Evolutionary conservation across 2,113 vertebrate species (phyloP).

Genomic region (Datnioides undecimradiatus): DNA sequence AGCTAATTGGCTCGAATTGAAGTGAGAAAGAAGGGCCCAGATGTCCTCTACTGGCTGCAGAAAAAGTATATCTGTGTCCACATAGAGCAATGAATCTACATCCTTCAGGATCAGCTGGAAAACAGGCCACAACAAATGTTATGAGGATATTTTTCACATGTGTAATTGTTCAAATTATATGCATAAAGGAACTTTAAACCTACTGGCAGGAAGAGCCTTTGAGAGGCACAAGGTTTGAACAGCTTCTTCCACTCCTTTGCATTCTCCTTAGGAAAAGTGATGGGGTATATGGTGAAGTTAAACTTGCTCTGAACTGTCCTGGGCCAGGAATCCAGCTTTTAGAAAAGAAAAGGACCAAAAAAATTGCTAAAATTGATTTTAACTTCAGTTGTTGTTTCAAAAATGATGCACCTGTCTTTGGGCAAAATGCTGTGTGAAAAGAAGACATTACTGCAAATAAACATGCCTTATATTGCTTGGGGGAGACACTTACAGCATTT

Average conservation of each 20-base stretch:
- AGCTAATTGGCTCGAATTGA: constrained; percentile 92
- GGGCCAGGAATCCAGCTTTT: constrained; percentile 90
- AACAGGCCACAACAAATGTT: not conserved
- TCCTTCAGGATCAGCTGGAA: constrained; percentile 92
- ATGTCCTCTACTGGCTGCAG: constrained; percentile 94
- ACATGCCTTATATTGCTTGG: not conserved
- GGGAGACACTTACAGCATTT: constrained; percentile 83
- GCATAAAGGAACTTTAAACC: constrained; percentile 65
- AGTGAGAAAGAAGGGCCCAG: constrained; percentile 90
- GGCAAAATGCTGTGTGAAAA: not conserved
- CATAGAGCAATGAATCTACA: constrained; percentile 94
- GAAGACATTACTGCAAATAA: not conserved
- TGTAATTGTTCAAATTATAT: not conserved
- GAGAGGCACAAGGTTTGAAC: constrained; percentile 97
- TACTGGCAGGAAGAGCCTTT: constrained; percentile 97
- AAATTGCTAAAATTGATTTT: not conserved
- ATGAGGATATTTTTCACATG: not conserved
- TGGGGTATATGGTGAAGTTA: constrained; percentile 91
- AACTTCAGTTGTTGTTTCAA: not conserved
- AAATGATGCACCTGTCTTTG: not conserved
- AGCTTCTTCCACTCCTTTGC: constrained; percentile 95
- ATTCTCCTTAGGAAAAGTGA: constrained; percentile 93
- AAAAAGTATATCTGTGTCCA: constrained; percentile 97
- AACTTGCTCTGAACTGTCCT: constrained; percentile 82
- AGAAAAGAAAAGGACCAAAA: constrained; percentile 14